phyloP scores from a whole-genome alignment of 2,113 vertebrate species.

The Centropus unirufus region DNA sequence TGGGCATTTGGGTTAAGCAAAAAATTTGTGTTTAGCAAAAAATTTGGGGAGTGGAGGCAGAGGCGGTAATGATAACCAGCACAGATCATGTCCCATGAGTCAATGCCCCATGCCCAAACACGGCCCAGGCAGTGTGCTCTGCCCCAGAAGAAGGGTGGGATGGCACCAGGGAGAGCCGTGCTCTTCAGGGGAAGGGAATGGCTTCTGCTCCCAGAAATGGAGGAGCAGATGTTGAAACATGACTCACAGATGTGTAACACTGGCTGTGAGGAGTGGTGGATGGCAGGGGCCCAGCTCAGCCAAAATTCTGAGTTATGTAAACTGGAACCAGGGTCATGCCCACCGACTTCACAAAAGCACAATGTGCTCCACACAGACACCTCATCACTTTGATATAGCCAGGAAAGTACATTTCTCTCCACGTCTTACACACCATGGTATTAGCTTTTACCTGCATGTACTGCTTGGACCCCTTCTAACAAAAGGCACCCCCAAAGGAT shows the following conservation, averaged over 20 bases:
- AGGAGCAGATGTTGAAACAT: background rate
- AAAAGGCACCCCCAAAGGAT: background rate
- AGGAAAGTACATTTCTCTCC: background rate
- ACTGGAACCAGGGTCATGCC: background rate
- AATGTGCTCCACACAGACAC: background rate
- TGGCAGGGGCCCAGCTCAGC: background rate
- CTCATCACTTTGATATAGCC: background rate
- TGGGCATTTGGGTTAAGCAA: background rate
- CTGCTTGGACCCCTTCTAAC: background rate
- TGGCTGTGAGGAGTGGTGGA: background rate
- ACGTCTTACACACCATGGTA: background rate
- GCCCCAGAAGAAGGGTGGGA: background rate
- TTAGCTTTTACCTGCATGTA: rapidly evolving
- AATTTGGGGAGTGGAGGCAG: background rate
- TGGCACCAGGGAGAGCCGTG: background rate
- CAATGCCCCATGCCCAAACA: rapidly evolving
- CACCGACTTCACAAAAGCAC: rapidly evolving
- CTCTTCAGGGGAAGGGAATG: background rate
- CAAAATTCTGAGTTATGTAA: background rate
- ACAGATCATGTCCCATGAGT: background rate
- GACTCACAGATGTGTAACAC: rapidly evolving
- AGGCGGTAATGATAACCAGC: rapidly evolving
- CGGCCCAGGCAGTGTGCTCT: background rate
- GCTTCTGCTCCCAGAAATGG: background rate
- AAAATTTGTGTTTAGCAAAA: background rate